phyloP scores from a whole-genome alignment of 2,113 vertebrate species.

The Morone saxatilis region DNA sequence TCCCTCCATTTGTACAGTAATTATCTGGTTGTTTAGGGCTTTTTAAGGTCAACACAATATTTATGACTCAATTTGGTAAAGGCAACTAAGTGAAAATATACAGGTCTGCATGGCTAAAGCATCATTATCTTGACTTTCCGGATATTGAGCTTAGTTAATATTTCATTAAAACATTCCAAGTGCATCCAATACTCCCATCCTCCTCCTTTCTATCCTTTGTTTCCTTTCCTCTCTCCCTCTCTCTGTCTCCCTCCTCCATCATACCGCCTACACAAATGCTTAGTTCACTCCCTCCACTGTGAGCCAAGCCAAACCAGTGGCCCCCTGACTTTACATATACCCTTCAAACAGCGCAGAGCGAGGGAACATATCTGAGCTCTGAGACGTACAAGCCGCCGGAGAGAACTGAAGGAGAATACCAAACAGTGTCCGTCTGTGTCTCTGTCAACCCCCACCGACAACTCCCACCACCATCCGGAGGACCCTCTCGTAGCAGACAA shows the following conservation, averaged over 20 bases:
- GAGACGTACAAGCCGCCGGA: conserved; percentile 46
- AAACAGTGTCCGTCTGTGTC: conserved; percentile 73
- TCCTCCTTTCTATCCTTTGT: conserved; percentile 19
- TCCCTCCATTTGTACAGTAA: neutral
- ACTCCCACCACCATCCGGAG: conserved; percentile 29
- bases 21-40: neutral
- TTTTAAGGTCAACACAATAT: neutral
- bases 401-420: conserved; percentile 68
- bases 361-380: conserved; percentile 49
- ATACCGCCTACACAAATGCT: conserved; percentile 58
- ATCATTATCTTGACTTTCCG: neutral
- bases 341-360: conserved; percentile 41
- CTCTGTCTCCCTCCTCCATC: conserved; percentile 4
- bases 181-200: conserved; percentile 41
- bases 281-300: conserved; percentile 44
- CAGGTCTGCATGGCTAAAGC: neutral
- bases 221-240: conserved; percentile 11
- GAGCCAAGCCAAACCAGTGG: conserved; percentile 49
- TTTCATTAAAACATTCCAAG: conserved; percentile 27
- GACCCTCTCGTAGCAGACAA: conserved; percentile 66
- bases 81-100: conserved; percentile 6
- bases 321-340: conserved; percentile 55
- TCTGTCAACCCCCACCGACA: conserved; percentile 1
- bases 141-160: neutral
- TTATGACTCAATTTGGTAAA: neutral